These are phyloP conservation scores for Rhinolophus ferrumequinum DNA, from an alignment of 2,113 vertebrate genomes.

Conservation along the genomic window DNA sequence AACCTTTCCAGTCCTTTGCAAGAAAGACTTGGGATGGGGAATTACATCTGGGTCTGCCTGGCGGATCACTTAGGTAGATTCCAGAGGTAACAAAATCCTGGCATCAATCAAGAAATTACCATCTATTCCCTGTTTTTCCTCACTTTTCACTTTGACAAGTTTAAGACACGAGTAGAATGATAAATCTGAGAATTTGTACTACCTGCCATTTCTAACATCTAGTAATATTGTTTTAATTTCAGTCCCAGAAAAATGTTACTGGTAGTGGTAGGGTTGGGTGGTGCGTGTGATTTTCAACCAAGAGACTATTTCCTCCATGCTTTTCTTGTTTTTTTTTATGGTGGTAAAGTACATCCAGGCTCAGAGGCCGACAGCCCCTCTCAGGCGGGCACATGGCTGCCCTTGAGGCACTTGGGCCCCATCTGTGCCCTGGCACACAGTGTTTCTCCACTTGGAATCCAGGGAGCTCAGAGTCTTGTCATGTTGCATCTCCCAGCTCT, in stretches of 20 bases:
- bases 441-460: slow-evolving; percentile 60
- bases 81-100: slow-evolving; percentile 44
- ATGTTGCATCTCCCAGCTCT: slow-evolving; percentile 63
- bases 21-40: neutral
- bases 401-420: slow-evolving; percentile 70
- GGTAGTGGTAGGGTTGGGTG: neutral
- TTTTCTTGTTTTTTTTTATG: slow-evolving; percentile 72
- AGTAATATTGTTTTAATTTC: neutral
- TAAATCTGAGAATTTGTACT: neutral
- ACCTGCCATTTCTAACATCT: neutral
- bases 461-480: slow-evolving; percentile 64
- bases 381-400: neutral
- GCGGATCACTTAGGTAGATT: neutral
- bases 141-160: neutral
- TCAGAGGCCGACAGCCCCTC: slow-evolving; percentile 38
- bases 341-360: neutral
- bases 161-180: neutral
- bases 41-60: neutral
- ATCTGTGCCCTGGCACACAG: slow-evolving; percentile 66
- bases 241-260: neutral
- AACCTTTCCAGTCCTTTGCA: slow-evolving; percentile 18
- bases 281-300: neutral
- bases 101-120: neutral
- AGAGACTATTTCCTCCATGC: neutral
- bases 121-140: neutral